phyloP scores from a whole-genome alignment of 2,113 vertebrate genomes.

The Rhynchopsitta pachyrhyncha region DNA sequence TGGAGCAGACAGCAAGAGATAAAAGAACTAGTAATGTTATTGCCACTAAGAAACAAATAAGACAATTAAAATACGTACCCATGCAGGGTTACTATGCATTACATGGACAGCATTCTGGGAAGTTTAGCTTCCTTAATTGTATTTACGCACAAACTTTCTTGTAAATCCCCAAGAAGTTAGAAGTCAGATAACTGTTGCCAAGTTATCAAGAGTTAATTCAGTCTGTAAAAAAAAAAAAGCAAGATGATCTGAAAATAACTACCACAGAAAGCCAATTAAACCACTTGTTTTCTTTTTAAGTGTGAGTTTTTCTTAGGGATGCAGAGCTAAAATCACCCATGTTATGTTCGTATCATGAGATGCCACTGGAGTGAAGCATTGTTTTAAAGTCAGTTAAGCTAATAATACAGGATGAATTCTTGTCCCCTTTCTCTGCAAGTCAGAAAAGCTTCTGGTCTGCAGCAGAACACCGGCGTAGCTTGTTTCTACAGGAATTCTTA shows the following conservation, averaged over 20 bases:
- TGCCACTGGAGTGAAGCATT: neutral
- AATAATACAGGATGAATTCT: neutral
- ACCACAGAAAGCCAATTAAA: neutral
- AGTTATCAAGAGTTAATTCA: neutral
- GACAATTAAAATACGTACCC: constrained; percentile 38
- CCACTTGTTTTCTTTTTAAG: neutral
- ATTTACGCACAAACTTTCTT: neutral
- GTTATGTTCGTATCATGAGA: neutral
- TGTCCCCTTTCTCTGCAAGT: neutral
- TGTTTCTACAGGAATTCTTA: neutral
- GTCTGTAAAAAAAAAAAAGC: neutral
- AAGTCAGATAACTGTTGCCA: constrained; percentile 6
- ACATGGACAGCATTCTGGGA: neutral
- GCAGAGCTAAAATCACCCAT: neutral
- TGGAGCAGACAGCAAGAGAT: constrained; percentile 33
- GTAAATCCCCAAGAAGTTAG: neutral
- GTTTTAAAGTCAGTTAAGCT: constrained; percentile 10
- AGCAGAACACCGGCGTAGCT: neutral
- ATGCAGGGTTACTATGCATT: neutral
- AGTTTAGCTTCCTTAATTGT: neutral
- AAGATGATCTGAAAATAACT: neutral
- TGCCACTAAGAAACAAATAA: constrained; percentile 48
- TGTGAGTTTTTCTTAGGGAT: neutral
- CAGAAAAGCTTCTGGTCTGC: neutral
- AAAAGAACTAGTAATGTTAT: constrained; percentile 47